Conservation (phyloP, 2,888 invertebrate genomes). For the Caenorhabditis zanzibari region DNA sequence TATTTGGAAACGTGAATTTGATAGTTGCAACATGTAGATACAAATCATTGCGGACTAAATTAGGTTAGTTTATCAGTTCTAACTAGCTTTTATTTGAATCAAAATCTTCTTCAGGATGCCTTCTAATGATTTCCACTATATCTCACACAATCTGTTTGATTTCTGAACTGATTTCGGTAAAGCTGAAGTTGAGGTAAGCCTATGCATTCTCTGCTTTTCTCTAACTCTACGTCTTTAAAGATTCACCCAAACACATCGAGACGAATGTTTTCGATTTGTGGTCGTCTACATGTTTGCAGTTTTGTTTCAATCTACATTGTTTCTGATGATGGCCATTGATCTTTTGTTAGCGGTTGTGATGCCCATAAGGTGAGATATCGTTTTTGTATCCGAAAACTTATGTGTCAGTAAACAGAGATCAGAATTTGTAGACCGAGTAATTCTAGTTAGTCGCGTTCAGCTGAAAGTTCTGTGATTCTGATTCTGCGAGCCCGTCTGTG, state of each 20-base stretch:
- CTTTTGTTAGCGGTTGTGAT: conserved; percentile 56
- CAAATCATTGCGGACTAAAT: conserved; percentile 54
- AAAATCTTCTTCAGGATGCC: conserved; percentile 43
- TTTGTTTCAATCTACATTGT: conserved; percentile 60
- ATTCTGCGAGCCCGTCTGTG: no score
- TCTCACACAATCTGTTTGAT: conserved; percentile 61
- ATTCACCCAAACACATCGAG: conserved; percentile 61
- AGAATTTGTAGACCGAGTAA: no score
- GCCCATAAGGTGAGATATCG: conserved; percentile 53
- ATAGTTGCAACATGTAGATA: conserved; percentile 58
- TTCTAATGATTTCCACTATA: conserved; percentile 58
- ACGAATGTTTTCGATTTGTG: conserved; percentile 64
- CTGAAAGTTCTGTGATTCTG: no score
- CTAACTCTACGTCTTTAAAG: conserved; percentile 1
- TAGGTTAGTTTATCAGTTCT: conserved; percentile 39
- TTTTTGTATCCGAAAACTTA: no score
- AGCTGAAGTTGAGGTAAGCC: conserved; percentile 52
- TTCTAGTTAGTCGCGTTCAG: no score
- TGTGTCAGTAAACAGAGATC: no score
- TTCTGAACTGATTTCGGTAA: conserved; percentile 58
- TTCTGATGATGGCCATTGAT: conserved; percentile 67
- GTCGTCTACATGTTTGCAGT: conserved; percentile 65
- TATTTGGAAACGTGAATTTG: conserved; percentile 61
- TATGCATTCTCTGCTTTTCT: not conserved
- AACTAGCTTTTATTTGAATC: not conserved